Evolutionary conservation across 2,888 invertebrate genomes (phyloP), one percentile per base, ranked within the genome.

Genomic region (Monopis laevigella): DNA sequence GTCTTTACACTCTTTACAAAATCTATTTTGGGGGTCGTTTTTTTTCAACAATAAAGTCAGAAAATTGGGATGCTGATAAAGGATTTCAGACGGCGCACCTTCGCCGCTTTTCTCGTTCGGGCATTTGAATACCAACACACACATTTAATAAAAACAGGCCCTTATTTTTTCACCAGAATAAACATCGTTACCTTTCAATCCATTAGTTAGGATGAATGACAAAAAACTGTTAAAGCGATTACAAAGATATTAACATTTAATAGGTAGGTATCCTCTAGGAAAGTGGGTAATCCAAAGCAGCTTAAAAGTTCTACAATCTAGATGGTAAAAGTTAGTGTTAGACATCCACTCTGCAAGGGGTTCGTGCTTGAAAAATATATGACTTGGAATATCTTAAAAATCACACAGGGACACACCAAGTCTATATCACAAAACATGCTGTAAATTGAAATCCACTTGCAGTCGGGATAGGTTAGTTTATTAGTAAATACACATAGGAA

Each of bases 81-180:
- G 78, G 65, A 73, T 60, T 71, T 69, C 43, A 63, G 70, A 65
- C 72, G 66, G 71, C 63, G 57, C 59, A 58, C 51, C 51, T 58
- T 59, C 57, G 59, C 58, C 57, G 55, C 68, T 75, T 10, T 21
- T 40, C 39, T 71, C 77, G 74, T 77, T 80, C 80, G 80, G 77
- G 80, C 86, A 86, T 86, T 87, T 86, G 86, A 86, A 86, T 86
- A 86, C 86, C 86, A 87, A 87, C 86, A 86, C 86, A 85, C 78
- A 78, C 75, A 17, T 40, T 28, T 58, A 38, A 13, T 39, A 66
- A 67, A 69, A 61, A 40, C 65, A 72, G 71, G 70, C 70, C 71
- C 75, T 73, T 74, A 70, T 67, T 74, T 73, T 72, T 69, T 65
- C 75, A 77, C 73, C 75, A 78, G n/a, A 74, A 67, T 67, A 68